phyloP scores from a whole-genome alignment of 2,797 vertebrate genomes.

The Nyctibius grandis region DNA sequence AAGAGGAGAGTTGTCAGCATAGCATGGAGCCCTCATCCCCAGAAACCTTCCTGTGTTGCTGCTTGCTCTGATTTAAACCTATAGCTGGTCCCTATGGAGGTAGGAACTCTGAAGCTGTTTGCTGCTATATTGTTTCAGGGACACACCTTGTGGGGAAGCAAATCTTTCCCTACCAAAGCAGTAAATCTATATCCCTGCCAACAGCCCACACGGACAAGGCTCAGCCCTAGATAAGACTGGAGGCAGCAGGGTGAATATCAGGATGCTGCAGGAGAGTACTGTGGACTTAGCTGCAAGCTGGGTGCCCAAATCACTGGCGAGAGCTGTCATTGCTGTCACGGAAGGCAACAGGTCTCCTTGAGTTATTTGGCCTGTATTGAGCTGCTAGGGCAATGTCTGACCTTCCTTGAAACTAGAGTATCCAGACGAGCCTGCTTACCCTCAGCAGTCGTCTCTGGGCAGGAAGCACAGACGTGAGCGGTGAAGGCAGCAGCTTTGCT shows the following conservation, averaged over 20 bases:
- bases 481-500: conserved; percentile 40
- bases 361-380: background rate
- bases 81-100: background rate
- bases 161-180: background rate
- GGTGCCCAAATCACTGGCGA: background rate
- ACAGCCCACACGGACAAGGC: background rate
- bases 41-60: background rate
- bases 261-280: background rate
- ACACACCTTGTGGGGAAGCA: background rate
- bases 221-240: background rate
- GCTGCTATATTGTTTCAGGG: background rate
- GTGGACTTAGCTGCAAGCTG: background rate
- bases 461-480: background rate
- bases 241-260: background rate
- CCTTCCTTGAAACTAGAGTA: conserved; percentile 30
- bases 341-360: background rate
- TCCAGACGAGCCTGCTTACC: background rate
- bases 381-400: background rate
- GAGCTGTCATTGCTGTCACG: background rate
- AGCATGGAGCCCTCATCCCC: background rate
- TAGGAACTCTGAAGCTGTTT: background rate
- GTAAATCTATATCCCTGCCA: background rate
- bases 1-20: background rate
- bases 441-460: background rate
- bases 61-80: background rate